phyloP scores from a whole-genome alignment of 2,797 vertebrate species.

The Melanotaenia nigrans region DNA sequence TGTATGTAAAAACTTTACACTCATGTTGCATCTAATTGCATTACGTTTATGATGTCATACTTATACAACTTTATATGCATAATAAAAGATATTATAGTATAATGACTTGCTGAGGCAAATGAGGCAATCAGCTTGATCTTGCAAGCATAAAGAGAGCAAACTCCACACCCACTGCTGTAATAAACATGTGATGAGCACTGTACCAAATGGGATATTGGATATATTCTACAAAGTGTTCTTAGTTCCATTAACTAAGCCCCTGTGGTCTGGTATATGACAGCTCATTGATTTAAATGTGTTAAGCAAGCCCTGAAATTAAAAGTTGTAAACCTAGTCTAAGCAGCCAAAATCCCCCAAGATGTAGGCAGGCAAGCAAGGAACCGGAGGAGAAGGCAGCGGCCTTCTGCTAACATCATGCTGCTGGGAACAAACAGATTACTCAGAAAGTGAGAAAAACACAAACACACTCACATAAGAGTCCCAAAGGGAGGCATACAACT shows the following conservation, averaged over 20 bases:
- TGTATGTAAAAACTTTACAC: background rate
- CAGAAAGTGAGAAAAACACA: conserved; percentile 48
- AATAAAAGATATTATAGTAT: background rate
- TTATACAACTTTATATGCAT: background rate
- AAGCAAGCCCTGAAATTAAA: conserved; percentile 72
- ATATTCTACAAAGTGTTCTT: conserved; percentile 53
- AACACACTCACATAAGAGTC: conserved; percentile 49
- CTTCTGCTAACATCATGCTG: conserved; percentile 38
- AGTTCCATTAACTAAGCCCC: conserved; percentile 59
- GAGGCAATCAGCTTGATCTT: conserved; percentile 8
- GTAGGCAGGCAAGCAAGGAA: conserved; percentile 46
- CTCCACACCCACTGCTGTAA: conserved; percentile 29
- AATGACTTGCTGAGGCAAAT: background rate
- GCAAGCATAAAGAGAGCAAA: conserved; percentile 6
- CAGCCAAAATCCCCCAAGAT: conserved; percentile 55
- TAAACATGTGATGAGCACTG: conserved; percentile 48
- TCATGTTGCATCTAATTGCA: background rate
- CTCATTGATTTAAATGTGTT: conserved; percentile 64
- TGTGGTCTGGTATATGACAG: conserved; percentile 35
- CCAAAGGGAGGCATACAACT: conserved; percentile 54
- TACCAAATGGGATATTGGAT: conserved; percentile 36
- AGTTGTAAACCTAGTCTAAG: conserved; percentile 65
- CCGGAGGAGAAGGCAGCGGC: conserved; percentile 42
- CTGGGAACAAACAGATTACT: conserved; percentile 61
- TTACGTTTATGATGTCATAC: background rate